Conservation (phyloP, 2,113 vertebrate species). For the Perognathus longimembris region DNA sequence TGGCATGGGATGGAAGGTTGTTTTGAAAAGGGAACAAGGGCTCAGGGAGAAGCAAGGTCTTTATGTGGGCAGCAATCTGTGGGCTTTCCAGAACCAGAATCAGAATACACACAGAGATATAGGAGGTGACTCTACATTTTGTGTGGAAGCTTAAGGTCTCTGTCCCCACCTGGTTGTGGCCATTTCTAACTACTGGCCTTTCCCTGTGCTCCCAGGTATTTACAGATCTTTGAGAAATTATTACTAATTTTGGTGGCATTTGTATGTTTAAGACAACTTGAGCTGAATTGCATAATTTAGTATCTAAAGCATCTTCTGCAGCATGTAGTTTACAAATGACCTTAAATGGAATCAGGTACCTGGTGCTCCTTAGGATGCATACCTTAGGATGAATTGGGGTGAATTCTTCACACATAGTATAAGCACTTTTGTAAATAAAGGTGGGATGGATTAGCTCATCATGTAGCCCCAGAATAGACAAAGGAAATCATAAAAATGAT, state of each 20-base stretch:
- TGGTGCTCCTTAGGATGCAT: not conserved
- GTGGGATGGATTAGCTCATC: not conserved
- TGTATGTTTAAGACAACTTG: constrained; percentile 2
- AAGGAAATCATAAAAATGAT: not conserved
- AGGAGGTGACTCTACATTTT: not conserved
- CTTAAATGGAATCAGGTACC: not conserved
- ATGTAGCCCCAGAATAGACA: not conserved
- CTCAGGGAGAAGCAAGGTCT: not conserved
- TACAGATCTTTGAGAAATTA: not conserved
- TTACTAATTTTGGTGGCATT: not conserved
- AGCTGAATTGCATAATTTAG: not conserved
- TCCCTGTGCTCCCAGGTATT: not conserved
- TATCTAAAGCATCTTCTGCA: not conserved
- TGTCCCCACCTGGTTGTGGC: not conserved
- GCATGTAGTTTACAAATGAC: not conserved
- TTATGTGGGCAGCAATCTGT: not conserved
- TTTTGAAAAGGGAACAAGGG: not conserved
- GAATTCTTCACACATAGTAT: not conserved
- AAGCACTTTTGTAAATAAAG: not conserved
- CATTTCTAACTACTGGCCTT: not conserved
- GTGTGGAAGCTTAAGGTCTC: not conserved
- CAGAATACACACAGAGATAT: not conserved
- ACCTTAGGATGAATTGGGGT: not conserved
- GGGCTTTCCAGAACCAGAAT: not conserved
- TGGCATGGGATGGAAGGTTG: not conserved